A percentile compares a stretch with the other conserved stretches of the same genome.
phyloP scores from a whole-genome alignment of 2,888 invertebrate genomes.

The Amphipyra tragopoginis region DNA sequence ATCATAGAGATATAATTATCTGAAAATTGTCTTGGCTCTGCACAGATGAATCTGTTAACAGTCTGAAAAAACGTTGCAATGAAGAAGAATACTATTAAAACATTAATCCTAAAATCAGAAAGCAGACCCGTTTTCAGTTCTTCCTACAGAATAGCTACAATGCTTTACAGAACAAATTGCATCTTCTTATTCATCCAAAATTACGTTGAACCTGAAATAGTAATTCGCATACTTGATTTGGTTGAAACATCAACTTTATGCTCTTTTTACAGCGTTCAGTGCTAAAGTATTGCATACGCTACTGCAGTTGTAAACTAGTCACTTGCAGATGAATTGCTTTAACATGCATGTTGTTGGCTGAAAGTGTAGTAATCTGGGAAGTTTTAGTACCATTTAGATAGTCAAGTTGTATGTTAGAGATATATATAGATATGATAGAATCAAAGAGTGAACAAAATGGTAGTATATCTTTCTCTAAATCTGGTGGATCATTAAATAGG shows the following conservation, averaged over 20 bases:
- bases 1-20: not conserved
- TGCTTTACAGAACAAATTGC: slow-evolving; percentile 35
- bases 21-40: not conserved
- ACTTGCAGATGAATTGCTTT: slow-evolving; percentile 24
- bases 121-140: slow-evolving; percentile 14
- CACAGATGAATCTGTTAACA: not conserved
- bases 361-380: slow-evolving; percentile 19
- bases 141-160: slow-evolving; percentile 21
- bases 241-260: slow-evolving; percentile 68
- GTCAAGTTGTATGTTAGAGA: slow-evolving; percentile 16
- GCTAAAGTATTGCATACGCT: slow-evolving; percentile 52
- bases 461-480: slow-evolving; percentile 13
- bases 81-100: slow-evolving; percentile 28
- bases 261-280: slow-evolving; percentile 68
- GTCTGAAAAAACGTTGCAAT: slow-evolving; percentile 13
- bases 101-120: slow-evolving; percentile 31
- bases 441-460: slow-evolving; percentile 11
- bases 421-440: no score
- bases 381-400: slow-evolving; percentile 25
- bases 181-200: slow-evolving; percentile 46
- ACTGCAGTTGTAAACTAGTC: slow-evolving; percentile 48
- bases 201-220: slow-evolving; percentile 44
- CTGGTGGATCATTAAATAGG: not conserved
- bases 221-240: slow-evolving; percentile 69
- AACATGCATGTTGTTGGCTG: slow-evolving; percentile 20